Conservation (phyloP, 37 sponge, comb jelly and placozoan genomes). For the Oscarella lobularis region DNA sequence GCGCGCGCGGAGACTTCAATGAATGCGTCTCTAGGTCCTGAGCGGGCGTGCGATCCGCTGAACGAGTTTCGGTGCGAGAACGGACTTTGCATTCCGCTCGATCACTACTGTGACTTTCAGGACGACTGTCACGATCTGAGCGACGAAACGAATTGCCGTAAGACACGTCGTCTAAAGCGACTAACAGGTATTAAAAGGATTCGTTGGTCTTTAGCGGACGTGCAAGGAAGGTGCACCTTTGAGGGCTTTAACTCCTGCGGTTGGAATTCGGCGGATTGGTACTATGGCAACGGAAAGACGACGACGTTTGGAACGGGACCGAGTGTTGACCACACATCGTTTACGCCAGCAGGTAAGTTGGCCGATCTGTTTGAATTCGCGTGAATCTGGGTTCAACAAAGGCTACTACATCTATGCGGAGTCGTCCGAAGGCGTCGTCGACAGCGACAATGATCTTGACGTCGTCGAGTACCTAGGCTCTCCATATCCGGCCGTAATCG, state of each 20-base stretch:
- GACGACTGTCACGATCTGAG: neutral
- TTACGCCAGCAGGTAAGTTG: no score
- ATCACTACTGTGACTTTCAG: neutral
- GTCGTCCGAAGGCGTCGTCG: neutral
- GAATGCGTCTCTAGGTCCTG: no score
- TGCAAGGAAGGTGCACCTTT: neutral
- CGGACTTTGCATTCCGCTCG: neutral
- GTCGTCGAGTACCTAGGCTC: neutral
- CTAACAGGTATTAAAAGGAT: no score
- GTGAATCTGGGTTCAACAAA: neutral
- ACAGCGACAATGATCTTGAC: neutral
- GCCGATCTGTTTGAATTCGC: no score
- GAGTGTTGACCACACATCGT: conserved; percentile 1
- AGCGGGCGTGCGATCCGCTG: no score
- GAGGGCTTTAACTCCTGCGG: neutral
- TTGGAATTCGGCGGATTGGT: neutral
- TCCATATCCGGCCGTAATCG: neutral
- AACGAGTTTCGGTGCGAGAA: neutral
- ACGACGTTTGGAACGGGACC: neutral
- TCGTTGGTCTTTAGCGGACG: no score
- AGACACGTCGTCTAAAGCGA: no score
- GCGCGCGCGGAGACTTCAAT: no score
- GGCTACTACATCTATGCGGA: neutral
- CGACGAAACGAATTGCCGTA: neutral
- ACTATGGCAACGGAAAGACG: neutral